Base-by-base conservation (phyloP, 2,113 vertebrate genomes). In the Austrofundulus limnaeus region DNA sequence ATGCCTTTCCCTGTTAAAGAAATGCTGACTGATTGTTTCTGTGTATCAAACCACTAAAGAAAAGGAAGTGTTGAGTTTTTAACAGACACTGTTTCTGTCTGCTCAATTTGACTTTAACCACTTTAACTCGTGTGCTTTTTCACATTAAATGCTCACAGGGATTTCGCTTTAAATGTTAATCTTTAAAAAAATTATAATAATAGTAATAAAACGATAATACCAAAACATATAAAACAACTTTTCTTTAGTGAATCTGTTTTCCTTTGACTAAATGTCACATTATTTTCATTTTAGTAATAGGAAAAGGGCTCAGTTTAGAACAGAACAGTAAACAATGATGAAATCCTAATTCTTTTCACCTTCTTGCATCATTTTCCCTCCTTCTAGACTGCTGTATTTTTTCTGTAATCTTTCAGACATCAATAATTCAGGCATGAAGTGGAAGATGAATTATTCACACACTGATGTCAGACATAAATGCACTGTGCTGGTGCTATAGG, bases 341-440 rank as follows among this genome's bases (percentile, higher is more conserved):
- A 85, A 85, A 87, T 66, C 56, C 46, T 75, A 38, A 72, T 76
- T 86, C 75, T 84, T 86, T 80, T 81, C 81, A 61, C 46, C 65
- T 13, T 78, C 80, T 86, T 90, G 87, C 88, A 87, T 92, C 89
- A 89, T 66, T 50, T 69, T 73, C 51, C 52, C 63, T 73, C 59
- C 66, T 66, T 74, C 53, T 5, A 79, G 31, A 63, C 77, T 38
- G 63, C 76, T 62, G 73, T 64, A 87, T 74, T 81, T 72, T 79
- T 75, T 84, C 71, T 75, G 69, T 75, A 70, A 83, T 89, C 81
- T 88, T 82, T 84, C 41, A 80, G 61, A 75, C 80, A 91, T 93
- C 87, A 92, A 92, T 92, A 91, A 92, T 92, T 92, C 85, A 92
- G 70, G 49, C 84, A 71, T 80, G 82, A 88, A 88, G 85, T 87